A percentile compares a stretch with the other conserved stretches of the same genome.
Conservation (phyloP, 2,888 invertebrate species). For the Caenorhabditis drosophilae region DNA sequence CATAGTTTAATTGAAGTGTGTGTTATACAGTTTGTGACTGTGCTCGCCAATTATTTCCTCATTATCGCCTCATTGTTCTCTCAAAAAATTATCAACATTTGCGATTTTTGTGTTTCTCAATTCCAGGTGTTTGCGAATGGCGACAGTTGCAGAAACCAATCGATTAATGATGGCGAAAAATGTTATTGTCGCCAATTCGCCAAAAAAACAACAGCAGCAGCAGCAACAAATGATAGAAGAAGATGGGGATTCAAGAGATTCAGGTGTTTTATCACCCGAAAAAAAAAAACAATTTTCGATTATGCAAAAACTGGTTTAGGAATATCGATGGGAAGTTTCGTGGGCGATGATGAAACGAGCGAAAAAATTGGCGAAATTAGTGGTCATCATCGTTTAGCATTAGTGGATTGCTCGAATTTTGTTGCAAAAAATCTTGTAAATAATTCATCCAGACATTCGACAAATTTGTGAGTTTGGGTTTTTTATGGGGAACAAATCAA, state of each 20-base stretch:
- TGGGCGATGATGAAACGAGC: background rate
- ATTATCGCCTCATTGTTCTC: background rate
- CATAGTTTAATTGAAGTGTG: too few relatives aligned
- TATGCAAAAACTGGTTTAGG: background rate
- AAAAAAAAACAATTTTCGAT: background rate
- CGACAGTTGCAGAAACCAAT: slow-evolving; percentile 5
- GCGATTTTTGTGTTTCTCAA: too few relatives aligned
- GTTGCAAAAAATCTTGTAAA: slow-evolving; percentile 10
- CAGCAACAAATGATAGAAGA: slow-evolving; percentile 15
- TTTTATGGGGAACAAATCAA: background rate
- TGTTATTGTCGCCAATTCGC: slow-evolving; percentile 2
- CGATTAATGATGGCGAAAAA: too few relatives aligned
- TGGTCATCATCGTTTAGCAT: slow-evolving; percentile 9
- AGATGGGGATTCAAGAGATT: slow-evolving; percentile 34
- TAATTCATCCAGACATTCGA: slow-evolving; percentile 21
- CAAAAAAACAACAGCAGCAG: background rate
- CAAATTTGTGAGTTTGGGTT: slow-evolving; percentile 15
- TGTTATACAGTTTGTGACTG: too few relatives aligned
- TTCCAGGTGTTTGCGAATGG: slow-evolving; percentile 18
- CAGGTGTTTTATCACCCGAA: slow-evolving; percentile 7
- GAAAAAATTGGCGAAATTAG: slow-evolving; percentile 10
- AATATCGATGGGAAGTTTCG: slow-evolving; percentile 16
- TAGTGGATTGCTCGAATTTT: slow-evolving; percentile 31
- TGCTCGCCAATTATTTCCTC: too few relatives aligned
- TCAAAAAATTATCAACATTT: background rate